A percentile compares a stretch with the other conserved stretches of the same genome.
phyloP scores from a whole-genome alignment of 2,888 invertebrate genomes.

The Luperina nickerlii region DNA sequence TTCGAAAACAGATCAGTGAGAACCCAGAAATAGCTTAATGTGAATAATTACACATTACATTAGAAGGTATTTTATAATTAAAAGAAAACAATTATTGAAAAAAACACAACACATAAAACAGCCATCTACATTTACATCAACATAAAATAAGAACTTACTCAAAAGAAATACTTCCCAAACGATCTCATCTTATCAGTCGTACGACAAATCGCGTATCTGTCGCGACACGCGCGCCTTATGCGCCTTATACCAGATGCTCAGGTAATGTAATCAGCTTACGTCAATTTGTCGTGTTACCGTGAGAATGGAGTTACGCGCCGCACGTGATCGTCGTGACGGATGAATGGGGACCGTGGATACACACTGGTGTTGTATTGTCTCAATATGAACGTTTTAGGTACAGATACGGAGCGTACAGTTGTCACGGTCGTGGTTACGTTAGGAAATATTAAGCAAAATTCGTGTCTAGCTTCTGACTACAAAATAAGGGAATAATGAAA shows the following conservation, averaged over 20 bases:
- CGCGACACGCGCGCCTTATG: not conserved
- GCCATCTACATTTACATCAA: not conserved
- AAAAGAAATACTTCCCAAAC: conserved; percentile 1
- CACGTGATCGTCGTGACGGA: conserved; percentile 50
- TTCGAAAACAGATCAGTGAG: not conserved
- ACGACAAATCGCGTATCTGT: conserved; percentile 31
- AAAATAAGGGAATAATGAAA: not conserved
- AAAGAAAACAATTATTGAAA: not conserved
- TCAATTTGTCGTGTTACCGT: conserved; percentile 64
- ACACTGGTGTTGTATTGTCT: not conserved
- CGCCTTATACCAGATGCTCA: conserved; percentile 27
- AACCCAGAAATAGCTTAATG: not conserved
- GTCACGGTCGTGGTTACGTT: not conserved
- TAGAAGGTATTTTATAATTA: not conserved
- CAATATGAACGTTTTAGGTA: not conserved
- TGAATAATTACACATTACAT: not conserved
- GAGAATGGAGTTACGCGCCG: conserved; percentile 49
- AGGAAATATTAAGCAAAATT: not conserved
- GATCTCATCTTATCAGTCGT: not conserved
- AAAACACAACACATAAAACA: conserved; percentile 8
- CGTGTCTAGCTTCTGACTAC: not conserved
- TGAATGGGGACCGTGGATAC: conserved; percentile 8
- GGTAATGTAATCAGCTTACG: conserved; percentile 64
- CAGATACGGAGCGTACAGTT: not conserved
- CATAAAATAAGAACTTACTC: not conserved